Evolutionary conservation across 2,888 invertebrate species (phyloP).

Genomic region (Bibio marci): DNA sequence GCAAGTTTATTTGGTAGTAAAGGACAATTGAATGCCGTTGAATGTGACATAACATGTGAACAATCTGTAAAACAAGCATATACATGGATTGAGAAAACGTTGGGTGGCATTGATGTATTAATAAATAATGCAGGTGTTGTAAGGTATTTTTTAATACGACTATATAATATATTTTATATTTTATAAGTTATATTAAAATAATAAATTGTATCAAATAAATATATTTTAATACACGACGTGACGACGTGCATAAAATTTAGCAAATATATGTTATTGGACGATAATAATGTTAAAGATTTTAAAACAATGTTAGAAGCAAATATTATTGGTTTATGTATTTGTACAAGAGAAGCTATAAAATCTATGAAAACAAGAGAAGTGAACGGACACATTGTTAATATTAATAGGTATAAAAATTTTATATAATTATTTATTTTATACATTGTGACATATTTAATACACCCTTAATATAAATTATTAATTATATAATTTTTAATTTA

Average conservation of each 20-base stretch:
- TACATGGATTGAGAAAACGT: constrained; percentile 17
- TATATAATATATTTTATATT: too few relatives aligned
- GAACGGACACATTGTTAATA: constrained; percentile 24
- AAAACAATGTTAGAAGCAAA: constrained; percentile 31
- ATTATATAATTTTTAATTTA: too few relatives aligned
- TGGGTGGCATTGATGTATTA: constrained; percentile 16
- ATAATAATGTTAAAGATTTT: constrained; percentile 22
- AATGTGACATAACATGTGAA: constrained; percentile 18
- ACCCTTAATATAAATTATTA: not conserved
- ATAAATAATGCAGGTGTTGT: constrained; percentile 15
- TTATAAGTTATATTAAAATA: not conserved
- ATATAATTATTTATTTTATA: not conserved
- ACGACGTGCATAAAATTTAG: too few relatives aligned
- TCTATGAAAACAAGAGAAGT: constrained; percentile 32
- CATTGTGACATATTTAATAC: not conserved
- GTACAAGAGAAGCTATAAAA: constrained; percentile 32
- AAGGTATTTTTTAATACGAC: constrained; percentile 2
- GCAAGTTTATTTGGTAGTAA: constrained; percentile 14
- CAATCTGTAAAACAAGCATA: constrained; percentile 14
- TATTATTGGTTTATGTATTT: constrained; percentile 32
- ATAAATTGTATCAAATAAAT: too few relatives aligned
- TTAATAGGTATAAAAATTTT: constrained; percentile 13
- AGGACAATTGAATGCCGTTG: constrained; percentile 16
- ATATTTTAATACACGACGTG: not conserved
- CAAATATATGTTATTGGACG: constrained; percentile 14